Base-by-base conservation (phyloP, 2,888 invertebrate genomes). In the Tholera decimalis region DNA sequence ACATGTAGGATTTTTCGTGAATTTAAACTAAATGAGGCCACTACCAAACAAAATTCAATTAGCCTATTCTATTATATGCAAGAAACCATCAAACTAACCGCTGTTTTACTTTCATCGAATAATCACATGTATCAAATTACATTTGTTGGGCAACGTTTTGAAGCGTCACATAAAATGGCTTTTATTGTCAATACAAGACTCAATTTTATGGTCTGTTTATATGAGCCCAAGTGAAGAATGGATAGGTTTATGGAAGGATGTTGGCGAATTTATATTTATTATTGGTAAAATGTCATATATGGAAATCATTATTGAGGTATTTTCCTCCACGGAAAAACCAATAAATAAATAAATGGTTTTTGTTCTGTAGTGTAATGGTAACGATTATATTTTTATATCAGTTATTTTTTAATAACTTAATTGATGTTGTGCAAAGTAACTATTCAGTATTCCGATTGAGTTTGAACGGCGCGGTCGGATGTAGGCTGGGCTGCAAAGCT, bases 151-250 rank as follows among this genome's bases (percentile, higher is more conserved):
- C 85, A 86, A 84, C 84, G 84, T 86, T 89, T 83, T 84, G 67
- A 80, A 84, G 82, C 84, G 84, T 79, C 79, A 77, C 89, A 88
- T 92, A 91, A 92, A 93, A 88, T 77, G 49, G 78, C 82, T 91
- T 91, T 93, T 92, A 93, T 89, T 87, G 88, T 85, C 88, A 87
- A 89, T 90, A 91, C 90, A 89, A 90, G 91, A 91, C 90, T 92
- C 92, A 88, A 87, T 92, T 93, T 94, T 93, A 94, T 89, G 82
- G 85, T 87, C 88, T 92, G 92, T 93, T 93, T 93, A 93, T 92
- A 90, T 88, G 89, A 82, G 83, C 73, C 75, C 83, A 79, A 81
- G 80, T 86, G 86, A 88, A 88, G 88, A 89, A 91, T 88, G 82
- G 85, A 85, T 79, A 82, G 85, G 80, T 83, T 84, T 88, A 87